These are phyloP conservation scores for Ptyas mucosa DNA, from an alignment of 2,113 vertebrate species.

Conservation along the genomic window DNA sequence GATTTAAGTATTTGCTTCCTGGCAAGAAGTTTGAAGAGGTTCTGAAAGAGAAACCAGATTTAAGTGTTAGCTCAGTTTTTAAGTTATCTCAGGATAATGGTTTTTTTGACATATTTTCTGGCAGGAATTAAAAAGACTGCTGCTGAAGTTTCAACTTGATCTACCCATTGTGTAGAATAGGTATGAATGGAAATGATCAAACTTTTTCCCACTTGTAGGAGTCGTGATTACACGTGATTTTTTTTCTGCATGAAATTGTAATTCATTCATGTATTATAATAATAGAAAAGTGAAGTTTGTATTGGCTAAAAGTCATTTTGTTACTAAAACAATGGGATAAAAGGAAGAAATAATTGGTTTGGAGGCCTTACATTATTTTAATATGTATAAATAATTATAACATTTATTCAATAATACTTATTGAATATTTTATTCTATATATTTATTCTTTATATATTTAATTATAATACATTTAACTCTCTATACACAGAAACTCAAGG, in stretches of 20 bases:
- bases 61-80: accelerated
- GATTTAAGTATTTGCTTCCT: neutral
- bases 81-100: neutral
- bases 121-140: neutral
- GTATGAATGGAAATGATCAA: neutral
- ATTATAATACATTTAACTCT: neutral
- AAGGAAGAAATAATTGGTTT: neutral
- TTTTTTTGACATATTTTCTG: neutral
- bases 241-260: neutral
- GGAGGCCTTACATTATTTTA: neutral
- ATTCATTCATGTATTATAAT: neutral
- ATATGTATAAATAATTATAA: too few relatives aligned
- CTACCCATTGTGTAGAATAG: neutral
- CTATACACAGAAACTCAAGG: neutral
- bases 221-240: neutral
- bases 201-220: neutral
- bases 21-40: neutral
- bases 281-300: neutral
- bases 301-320: neutral
- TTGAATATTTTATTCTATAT: neutral
- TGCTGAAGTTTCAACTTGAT: neutral
- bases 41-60: neutral
- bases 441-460: neutral
- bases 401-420: neutral
- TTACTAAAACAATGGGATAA: neutral